phyloP scores from a whole-genome alignment of 1,140 invertebrate species.

The Ceratitis capitata region DNA sequence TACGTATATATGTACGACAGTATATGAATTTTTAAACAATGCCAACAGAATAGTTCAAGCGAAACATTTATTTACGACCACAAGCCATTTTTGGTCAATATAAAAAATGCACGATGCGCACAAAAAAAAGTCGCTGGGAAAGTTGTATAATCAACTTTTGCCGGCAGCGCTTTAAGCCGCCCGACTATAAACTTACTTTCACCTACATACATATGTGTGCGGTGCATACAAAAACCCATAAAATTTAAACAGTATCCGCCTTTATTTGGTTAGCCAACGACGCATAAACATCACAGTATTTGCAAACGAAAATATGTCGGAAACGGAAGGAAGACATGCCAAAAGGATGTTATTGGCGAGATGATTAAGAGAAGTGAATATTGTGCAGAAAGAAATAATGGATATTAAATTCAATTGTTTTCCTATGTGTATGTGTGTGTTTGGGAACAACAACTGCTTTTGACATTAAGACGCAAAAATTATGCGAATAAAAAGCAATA shows the following conservation, averaged over 20 bases:
- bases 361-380: neutral
- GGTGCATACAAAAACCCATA: no score
- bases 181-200: slow-evolving; percentile 3
- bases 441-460: no score
- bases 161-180: neutral
- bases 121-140: no score
- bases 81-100: neutral
- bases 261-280: neutral
- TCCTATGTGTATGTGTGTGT: neutral
- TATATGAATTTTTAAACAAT: neutral
- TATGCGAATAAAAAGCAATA: neutral
- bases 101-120: neutral
- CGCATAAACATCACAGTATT: neutral
- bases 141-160: neutral
- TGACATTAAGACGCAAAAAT: neutral
- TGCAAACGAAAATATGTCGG: neutral
- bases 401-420: neutral
- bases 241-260: slow-evolving; percentile 10
- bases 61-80: neutral
- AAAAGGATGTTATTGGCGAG: slow-evolving; percentile 1
- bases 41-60: neutral
- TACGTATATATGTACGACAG: no score
- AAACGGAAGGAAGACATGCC: neutral
- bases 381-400: neutral
- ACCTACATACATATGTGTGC: no score